Evolutionary conservation across 2,888 invertebrate genomes (phyloP), one percentile per base, ranked within the genome.

Genomic region (Ditula angustiorana): DNA sequence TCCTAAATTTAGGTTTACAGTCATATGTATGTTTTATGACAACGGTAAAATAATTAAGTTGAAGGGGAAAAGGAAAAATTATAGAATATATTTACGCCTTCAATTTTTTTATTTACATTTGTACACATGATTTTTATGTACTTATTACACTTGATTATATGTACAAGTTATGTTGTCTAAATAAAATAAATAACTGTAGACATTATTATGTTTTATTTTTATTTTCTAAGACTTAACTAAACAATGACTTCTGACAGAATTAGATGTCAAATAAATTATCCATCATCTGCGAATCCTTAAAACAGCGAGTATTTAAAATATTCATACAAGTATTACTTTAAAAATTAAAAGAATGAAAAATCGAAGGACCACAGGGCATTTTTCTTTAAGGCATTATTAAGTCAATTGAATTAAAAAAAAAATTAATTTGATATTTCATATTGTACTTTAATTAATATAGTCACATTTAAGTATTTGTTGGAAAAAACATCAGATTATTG

Each of bases 91-190:
- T 63, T 61, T 67, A 61, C 50, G 60, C 41, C 37, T 58, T 58
- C 57, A 77, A 79, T 74, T 71, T 69, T 88, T 88, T 90, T 89
- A 85, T 91, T 86, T 90, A 92, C 90, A 90, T 90, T 90, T 92
- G 90, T 92, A 92, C 91, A 92, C 74, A 76, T 84, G 82, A 82
- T 86, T 83, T 82, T 82, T 80, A 86, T 88, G 86, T 89, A 87
- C 83, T 84, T 84, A 84, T 75, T 81, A 82, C 79, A 79, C 78
- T 74, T 76, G 79, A 75, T 72, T 81, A 81, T 90, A 90, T 92
- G 83, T 91, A 91, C 90, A 90, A 74, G 76, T 79, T 80, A 81
- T 74, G 75, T 81, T 82, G 78, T 78, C 76, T 80, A 83, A 78
- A 58, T 58, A 63, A 79, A 91, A 92, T 92, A 92, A 92, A 92